Evolutionary conservation across 2,797 vertebrate species (phyloP), one percentile per base, ranked within the genome.

Genomic region (Neosilurus hyrtlii): DNA sequence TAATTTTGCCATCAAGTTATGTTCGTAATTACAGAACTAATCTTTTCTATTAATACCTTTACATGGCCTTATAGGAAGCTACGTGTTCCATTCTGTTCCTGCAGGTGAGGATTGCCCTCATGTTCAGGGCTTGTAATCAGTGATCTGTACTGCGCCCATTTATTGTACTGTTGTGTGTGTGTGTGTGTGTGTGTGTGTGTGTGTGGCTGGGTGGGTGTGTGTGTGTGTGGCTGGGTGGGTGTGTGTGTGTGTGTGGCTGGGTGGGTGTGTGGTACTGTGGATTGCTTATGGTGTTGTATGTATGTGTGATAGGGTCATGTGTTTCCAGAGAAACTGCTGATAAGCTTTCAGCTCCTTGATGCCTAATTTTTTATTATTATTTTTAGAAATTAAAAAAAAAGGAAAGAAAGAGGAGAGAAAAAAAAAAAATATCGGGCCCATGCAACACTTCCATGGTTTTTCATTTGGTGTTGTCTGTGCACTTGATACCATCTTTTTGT

Each of bases 401-500:
- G 52, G 52, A 24, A 54, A 73, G 22, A 22, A 4, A 18, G 6
- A 3, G 6, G 37, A 43, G n/a, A n/a, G n/a, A n/a, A n/a, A n/a
- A 71, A 72, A 51, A 52, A 73, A 35, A 22, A 3, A 16, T 15
- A 30, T 83, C 66, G 84, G 88, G 12, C 30, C 87, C 86, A 89
- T 89, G 78, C 84, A 2, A 88, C 87, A 85, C 84, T 83, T 86
- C 89, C 82, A n/a, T 63, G 37, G 37, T 78, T n/a, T 91, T 83
- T 86, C 86, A 24, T 66, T 35, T 16, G n/a, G 51, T 74, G 30
- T 43, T 62, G 63, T 91, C 84, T 83, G 87, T 85, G 87, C 88
- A 86, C 89, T 86, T 84, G 86, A 86, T 92, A 89, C 89, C 89
- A 85, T 89, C 88, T 90, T 89, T 86, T 89, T 89, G 87, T 79